Conservation (phyloP, 2,797 vertebrate species). For the Phoeniculus purpureus region DNA sequence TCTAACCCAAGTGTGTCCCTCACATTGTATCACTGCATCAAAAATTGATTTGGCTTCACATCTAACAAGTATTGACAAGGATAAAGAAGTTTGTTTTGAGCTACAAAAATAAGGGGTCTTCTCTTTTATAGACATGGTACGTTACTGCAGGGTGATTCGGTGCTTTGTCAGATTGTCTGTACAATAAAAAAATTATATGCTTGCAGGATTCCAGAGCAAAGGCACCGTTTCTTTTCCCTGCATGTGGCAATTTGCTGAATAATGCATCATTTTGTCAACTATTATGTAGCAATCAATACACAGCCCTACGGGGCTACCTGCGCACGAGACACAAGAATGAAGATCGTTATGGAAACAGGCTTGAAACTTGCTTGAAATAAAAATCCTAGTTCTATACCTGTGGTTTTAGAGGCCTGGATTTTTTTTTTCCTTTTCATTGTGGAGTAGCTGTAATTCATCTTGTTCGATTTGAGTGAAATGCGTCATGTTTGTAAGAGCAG, state of each 20-base stretch:
- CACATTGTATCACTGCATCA: neutral
- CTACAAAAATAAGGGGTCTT: neutral
- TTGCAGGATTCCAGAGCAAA: neutral
- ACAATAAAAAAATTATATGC: neutral
- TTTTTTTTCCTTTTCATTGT: constrained; percentile 43
- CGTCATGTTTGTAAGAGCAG: neutral
- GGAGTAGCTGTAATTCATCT: constrained; percentile 26
- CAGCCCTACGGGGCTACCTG: neutral
- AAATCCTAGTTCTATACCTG: neutral
- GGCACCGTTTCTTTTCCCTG: neutral
- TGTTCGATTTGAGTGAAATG: constrained; percentile 22
- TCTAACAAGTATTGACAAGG: constrained; percentile 5
- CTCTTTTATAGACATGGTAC: neutral
- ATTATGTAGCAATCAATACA: constrained; percentile 52
- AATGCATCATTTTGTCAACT: constrained; percentile 64
- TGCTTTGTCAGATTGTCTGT: neutral
- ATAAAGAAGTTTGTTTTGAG: neutral
- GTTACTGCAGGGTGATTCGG: neutral
- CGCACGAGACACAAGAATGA: neutral
- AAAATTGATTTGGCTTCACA: neutral
- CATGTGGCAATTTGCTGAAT: constrained; percentile 59
- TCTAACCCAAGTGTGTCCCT: neutral
- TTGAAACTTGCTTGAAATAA: constrained; percentile 42
- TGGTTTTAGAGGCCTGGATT: neutral
- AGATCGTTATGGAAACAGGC: constrained; percentile 44